Evolutionary conservation across 1,140 invertebrate species (phyloP).

Genomic region (Orussus abietinus): DNA sequence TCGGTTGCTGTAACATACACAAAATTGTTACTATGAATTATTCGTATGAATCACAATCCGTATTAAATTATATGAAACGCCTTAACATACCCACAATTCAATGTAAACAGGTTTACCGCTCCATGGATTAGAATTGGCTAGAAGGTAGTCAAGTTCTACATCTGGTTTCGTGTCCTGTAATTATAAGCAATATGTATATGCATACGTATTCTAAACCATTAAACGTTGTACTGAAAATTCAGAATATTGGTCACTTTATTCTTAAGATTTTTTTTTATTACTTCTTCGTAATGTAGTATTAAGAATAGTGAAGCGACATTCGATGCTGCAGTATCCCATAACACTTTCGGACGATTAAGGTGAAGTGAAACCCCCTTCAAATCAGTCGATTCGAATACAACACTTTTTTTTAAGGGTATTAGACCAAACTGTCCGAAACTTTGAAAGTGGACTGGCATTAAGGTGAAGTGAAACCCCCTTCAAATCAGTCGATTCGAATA

Average conservation of each 20-base stretch:
- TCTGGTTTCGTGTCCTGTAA: constrained; percentile 73
- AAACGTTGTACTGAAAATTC: constrained; percentile 4
- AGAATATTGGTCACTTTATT: no score
- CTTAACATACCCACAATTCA: constrained; percentile 67
- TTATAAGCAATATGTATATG: constrained; percentile 20
- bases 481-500: no score
- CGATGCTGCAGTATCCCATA: no score
- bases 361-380: no score
- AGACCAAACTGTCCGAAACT: no score
- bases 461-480: no score
- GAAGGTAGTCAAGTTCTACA: constrained; percentile 74
- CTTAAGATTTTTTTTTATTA: no score
- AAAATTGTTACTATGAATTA: background rate
- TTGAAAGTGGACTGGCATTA: no score
- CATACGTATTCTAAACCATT: background rate
- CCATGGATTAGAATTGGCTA: constrained; percentile 72
- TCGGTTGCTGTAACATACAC: constrained; percentile 43
- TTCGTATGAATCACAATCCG: background rate
- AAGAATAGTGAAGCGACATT: no score
- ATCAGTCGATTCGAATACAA: no score
- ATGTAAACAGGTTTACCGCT: constrained; percentile 72
- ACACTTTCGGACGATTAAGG: background rate
- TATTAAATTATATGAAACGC: constrained; percentile 3
- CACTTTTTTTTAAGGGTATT: no score
- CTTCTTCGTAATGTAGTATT: no score